phyloP scores from a whole-genome alignment of 2,113 vertebrate species.

The Balaenoptera acutorostrata region DNA sequence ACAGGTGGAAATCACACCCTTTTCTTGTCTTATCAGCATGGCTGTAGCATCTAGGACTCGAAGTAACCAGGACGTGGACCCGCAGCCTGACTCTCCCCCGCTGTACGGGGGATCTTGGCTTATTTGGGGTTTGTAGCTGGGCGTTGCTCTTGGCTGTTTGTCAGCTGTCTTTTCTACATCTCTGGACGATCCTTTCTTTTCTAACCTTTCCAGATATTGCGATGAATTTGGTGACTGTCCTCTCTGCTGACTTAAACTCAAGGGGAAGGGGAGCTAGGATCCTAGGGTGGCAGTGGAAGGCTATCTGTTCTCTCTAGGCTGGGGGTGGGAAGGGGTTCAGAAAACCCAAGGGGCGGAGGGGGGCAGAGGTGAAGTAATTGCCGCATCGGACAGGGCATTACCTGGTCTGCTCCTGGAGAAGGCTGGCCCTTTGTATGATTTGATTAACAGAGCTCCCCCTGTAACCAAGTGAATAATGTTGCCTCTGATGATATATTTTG shows the following conservation, averaged over 20 bases:
- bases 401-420: background rate
- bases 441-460: background rate
- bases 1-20: background rate
- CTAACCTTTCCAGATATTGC: background rate
- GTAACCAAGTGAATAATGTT: background rate
- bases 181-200: background rate
- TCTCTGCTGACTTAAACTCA: background rate
- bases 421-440: background rate
- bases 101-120: background rate
- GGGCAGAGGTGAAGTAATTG: background rate
- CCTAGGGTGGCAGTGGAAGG: no score
- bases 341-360: background rate
- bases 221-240: background rate
- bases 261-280: background rate
- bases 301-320: background rate
- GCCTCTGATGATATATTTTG: background rate
- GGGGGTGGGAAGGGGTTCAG: background rate
- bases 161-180: background rate
- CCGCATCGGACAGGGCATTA: no score
- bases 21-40: fast-evolving
- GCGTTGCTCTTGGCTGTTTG: fast-evolving
- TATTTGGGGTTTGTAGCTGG: no score
- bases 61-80: background rate
- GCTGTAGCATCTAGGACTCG: background rate
- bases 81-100: fast-evolving